Conservation (phyloP, 2,113 vertebrate genomes). For the Syngnathus typhle region DNA sequence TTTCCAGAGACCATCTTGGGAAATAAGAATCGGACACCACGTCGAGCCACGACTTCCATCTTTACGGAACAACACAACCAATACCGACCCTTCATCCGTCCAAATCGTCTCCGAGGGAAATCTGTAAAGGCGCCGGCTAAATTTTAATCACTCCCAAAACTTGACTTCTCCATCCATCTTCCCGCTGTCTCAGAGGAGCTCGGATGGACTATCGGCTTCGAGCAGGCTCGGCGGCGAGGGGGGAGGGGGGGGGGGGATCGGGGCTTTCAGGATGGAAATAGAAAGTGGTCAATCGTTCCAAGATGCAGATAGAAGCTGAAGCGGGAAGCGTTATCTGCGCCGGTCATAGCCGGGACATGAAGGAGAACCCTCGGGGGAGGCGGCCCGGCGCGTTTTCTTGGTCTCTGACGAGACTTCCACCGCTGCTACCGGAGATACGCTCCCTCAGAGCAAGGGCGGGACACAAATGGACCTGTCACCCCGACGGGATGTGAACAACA, state of each 20-base stretch:
- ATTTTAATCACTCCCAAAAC: slow-evolving; percentile 58
- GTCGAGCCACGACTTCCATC: slow-evolving; percentile 24
- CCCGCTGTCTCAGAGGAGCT: slow-evolving; percentile 39
- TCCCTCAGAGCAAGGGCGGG: slow-evolving; percentile 43
- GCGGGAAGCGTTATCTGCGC: slow-evolving; percentile 45
- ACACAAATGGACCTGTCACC: slow-evolving; percentile 71
- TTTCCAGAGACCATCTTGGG: background rate
- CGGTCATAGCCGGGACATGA: slow-evolving; percentile 43
- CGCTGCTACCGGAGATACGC: slow-evolving; percentile 59
- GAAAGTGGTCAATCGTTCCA: slow-evolving; percentile 30
- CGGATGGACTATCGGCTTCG: slow-evolving; percentile 30
- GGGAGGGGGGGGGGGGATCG: background rate
- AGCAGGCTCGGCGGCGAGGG: slow-evolving; percentile 20
- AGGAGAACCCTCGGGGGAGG: slow-evolving; percentile 16
- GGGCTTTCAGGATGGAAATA: slow-evolving; percentile 38
- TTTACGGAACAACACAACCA: background rate
- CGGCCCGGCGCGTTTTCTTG: slow-evolving; percentile 16
- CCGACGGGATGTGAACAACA: slow-evolving; percentile 55
- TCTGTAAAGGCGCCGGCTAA: slow-evolving; percentile 38
- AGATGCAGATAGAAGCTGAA: slow-evolving; percentile 33
- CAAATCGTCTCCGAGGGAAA: slow-evolving; percentile 23
- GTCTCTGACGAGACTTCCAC: slow-evolving; percentile 32
- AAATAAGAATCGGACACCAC: slow-evolving; percentile 28
- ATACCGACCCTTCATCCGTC: slow-evolving; percentile 13
- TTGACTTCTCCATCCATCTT: slow-evolving; percentile 42